Evolutionary conservation across 2,888 invertebrate genomes (phyloP), one percentile per base, ranked within the genome.

Genomic region (Drosophila mimetica): DNA sequence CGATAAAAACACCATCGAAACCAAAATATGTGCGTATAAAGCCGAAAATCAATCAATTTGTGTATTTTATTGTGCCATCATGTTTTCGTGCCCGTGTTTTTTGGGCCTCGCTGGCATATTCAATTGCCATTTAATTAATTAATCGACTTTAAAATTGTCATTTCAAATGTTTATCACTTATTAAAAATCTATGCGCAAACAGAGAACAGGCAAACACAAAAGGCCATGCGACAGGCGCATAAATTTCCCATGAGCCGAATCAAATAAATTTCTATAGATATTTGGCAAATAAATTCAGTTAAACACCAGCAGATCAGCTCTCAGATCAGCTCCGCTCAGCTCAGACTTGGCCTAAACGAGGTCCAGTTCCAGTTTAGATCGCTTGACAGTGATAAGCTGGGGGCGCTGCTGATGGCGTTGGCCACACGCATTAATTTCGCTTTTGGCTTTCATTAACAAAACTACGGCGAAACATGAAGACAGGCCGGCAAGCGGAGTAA

Each of bases 41-140:
- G 47, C 28, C 55, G 55, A 80, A 76, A 63, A 79, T 79, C 83
- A 74, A 80, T 82, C 78, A 82, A 72, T 80, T 74, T 77, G 71
- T 20, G 60, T 65, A 73, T 73, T 79, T 82, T 82, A 82, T 82
- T 47, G 79, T 53, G 76, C 48, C 44, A 50, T 63, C 79, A 48
- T 69, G 47, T 51, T 44, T 64, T 46, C 18, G 39, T n/a, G 41
- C 16, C 48, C 53, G 16, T 52, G 51, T 36, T 44, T 53, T 53
- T 52, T 8, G 34, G 48, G 22, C 14, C 36, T 37, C 16, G 71
- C 59, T 69, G 76, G 66, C 71, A 41, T 67, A 71, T 85, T 81
- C 86, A 85, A 85, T 87, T 85, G 85, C 46, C 83, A 79, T 87
- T 80, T 85, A 87, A 87, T 85, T 87, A 87, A 87, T 86, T 84